phyloP scores from a whole-genome alignment of 2,888 invertebrate species.

The Argyra leucocephala region DNA sequence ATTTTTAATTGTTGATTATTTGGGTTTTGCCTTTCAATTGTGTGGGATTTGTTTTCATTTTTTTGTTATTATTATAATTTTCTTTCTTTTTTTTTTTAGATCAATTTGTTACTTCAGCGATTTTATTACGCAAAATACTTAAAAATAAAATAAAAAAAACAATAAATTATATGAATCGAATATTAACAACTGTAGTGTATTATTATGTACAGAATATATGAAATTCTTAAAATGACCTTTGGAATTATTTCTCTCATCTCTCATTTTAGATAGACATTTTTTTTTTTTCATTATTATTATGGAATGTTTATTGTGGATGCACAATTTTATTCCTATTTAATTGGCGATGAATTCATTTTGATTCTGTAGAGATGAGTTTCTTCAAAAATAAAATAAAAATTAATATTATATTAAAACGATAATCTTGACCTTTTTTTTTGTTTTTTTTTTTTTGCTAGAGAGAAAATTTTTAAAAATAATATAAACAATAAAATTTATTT shows the following conservation, averaged over 20 bases:
- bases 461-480: background rate
- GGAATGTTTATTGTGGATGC: no score
- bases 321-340: no score
- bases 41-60: background rate
- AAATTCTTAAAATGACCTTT: background rate
- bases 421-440: background rate
- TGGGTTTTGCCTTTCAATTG: background rate
- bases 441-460: background rate
- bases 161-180: background rate
- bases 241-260: background rate
- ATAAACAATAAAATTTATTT: background rate
- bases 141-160: no score
- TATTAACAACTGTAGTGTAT: no score
- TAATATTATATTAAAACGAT: background rate
- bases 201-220: no score
- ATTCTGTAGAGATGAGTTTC: background rate
- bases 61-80: background rate
- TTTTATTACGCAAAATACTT: background rate
- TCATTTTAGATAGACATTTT: background rate
- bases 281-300: no score
- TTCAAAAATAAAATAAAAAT: background rate
- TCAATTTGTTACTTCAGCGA: background rate
- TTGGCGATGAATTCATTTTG: no score
- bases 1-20: conserved; percentile 1
- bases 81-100: background rate